Evolutionary conservation across 2,113 vertebrate genomes (phyloP).

Genomic region (Numenius arquata): DNA sequence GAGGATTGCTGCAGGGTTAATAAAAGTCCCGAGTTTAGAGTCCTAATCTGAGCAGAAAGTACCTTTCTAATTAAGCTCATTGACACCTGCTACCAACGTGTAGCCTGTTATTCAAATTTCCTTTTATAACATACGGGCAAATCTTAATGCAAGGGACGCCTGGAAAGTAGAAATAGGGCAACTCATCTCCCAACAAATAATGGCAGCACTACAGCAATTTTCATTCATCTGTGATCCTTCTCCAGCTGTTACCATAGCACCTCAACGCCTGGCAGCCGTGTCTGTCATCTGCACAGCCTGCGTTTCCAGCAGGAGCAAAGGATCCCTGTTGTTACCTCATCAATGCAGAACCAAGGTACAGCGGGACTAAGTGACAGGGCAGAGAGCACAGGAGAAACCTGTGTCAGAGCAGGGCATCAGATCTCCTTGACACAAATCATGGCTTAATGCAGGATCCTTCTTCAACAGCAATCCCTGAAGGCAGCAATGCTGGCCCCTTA

Average conservation of each 20-base stretch:
- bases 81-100: neutral
- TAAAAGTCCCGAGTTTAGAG: neutral
- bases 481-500: neutral
- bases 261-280: neutral
- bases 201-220: neutral
- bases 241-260: neutral
- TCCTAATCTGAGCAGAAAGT: neutral
- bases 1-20: neutral
- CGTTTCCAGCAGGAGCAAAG: neutral
- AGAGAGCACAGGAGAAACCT: neutral
- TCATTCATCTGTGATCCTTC: neutral
- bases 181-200: neutral
- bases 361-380: neutral
- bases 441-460: neutral
- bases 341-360: neutral
- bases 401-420: neutral
- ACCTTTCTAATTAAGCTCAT: neutral
- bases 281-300: neutral
- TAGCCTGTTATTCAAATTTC: neutral
- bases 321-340: neutral
- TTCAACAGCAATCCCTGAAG: neutral
- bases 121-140: rapidly evolving
- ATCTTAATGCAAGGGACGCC: neutral
- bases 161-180: neutral
- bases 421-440: rapidly evolving